A percentile compares a stretch with the other conserved stretches of the same genome.
Conservation (phyloP, 2,113 vertebrate genomes). For the Podarcis raffonei region DNA sequence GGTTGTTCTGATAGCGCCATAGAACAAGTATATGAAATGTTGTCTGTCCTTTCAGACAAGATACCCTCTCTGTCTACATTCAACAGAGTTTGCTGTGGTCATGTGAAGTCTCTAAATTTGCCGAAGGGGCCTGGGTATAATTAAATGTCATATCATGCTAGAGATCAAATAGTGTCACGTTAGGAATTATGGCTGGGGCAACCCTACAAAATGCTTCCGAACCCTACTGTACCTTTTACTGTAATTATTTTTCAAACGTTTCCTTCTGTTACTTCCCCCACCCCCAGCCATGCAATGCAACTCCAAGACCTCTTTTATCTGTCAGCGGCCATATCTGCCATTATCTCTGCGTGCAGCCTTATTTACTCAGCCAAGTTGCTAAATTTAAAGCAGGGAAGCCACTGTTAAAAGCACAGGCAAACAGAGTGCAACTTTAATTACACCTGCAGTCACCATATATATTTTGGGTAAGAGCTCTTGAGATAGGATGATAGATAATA, state of each 20-base stretch:
- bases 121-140: too few species aligned
- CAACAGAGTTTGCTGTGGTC: neutral
- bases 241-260: neutral
- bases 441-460: neutral
- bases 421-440: neutral
- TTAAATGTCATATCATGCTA: neutral
- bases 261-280: neutral
- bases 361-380: neutral
- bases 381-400: neutral
- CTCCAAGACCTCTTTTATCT: neutral
- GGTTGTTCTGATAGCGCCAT: neutral
- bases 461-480: neutral
- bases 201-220: neutral
- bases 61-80: neutral
- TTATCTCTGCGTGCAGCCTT: neutral
- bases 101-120: neutral
- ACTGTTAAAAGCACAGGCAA: neutral
- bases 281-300: neutral
- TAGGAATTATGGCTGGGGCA: neutral
- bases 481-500: neutral
- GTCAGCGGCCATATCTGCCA: neutral
- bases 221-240: neutral
- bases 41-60: neutral
- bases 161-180: too few species aligned
- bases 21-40: neutral